Evolutionary conservation across 2,888 invertebrate species (phyloP), one percentile per base, ranked within the genome.

Genomic region (Leptinotarsa tumamoca): DNA sequence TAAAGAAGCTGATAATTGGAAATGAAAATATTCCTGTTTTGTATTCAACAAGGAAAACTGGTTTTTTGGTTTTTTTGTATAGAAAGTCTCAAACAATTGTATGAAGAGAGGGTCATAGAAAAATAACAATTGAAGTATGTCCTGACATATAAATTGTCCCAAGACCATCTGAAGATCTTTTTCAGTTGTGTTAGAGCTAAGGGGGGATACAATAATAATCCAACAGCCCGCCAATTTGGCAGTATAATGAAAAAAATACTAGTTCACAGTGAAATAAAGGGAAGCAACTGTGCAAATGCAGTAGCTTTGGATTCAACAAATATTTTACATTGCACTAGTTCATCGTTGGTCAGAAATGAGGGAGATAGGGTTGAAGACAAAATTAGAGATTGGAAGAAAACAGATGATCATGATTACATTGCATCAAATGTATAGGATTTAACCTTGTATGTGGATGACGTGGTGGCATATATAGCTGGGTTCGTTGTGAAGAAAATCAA

Each of bases 41-140:
- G 21, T 14, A 72, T 15, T 27, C 49, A 14, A 50, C 15, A 23
- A 73, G 78, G 56, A 77, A 76, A 71, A 76, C 69, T 33, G 76
- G 74, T 3, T 76, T 79, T 71, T 43, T 78, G n/a, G 80, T 77
- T 14, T 73, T 78, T 67, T 50, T 72, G 72, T 23, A 74, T 80
- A 43, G 54, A 56, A 50, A 80, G 80, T 70, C 51, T 72, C 7
- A 68, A 66, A 69, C 23, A 61, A 52, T 50, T 79, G 23, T 80
- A 72, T 70, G 17, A 67, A 43, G 50, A 71, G 15, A 67, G 56
- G 54, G 71, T 77, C 10, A 61, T 27, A 17, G 61, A 18, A 27
- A 23, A 69, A 63, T 61, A 63, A 43, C n/a, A 56, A 49, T 68
- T 77, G 23, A 63, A 72, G 27, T 76, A 70, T 70, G 13, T 75